These are phyloP conservation scores for Erpobdella octoculata DNA, from an alignment of 2,888 invertebrate species.

Conservation along the genomic window DNA sequence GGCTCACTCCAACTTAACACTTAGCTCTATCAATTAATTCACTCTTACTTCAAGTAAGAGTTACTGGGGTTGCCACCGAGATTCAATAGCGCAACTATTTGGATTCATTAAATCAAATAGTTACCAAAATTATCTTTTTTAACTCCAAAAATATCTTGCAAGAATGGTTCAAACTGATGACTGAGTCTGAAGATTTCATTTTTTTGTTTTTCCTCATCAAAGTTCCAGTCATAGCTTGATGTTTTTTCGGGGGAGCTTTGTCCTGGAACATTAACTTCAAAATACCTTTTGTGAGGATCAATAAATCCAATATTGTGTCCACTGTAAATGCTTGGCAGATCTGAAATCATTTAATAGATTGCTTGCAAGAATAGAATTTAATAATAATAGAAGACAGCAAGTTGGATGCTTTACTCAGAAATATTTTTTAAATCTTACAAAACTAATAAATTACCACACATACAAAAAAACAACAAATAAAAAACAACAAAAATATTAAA, in stretches of 20 bases:
- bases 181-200: conserved; percentile 28
- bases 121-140: conserved; percentile 21
- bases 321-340: conserved; percentile 44
- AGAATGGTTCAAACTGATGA: conserved; percentile 40
- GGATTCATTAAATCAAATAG: too few species aligned
- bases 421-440: not conserved
- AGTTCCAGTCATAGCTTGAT: conserved; percentile 37
- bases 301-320: conserved; percentile 43
- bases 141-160: conserved; percentile 39
- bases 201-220: conserved; percentile 24
- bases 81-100: too few species aligned
- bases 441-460: too few species aligned
- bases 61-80: too few species aligned
- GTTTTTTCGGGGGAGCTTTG: conserved; percentile 30
- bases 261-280: conserved; percentile 31
- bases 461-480: too few species aligned
- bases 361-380: too few species aligned
- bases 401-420: too few species aligned
- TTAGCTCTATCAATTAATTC: too few species aligned
- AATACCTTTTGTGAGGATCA: conserved; percentile 43
- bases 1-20: too few species aligned
- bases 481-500: too few species aligned
- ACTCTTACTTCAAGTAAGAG: too few species aligned
- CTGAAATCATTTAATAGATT: too few species aligned
- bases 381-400: not conserved